These are phyloP conservation scores for Arctia plantaginis DNA, from an alignment of 2,888 invertebrate species.

Conservation along the genomic window DNA sequence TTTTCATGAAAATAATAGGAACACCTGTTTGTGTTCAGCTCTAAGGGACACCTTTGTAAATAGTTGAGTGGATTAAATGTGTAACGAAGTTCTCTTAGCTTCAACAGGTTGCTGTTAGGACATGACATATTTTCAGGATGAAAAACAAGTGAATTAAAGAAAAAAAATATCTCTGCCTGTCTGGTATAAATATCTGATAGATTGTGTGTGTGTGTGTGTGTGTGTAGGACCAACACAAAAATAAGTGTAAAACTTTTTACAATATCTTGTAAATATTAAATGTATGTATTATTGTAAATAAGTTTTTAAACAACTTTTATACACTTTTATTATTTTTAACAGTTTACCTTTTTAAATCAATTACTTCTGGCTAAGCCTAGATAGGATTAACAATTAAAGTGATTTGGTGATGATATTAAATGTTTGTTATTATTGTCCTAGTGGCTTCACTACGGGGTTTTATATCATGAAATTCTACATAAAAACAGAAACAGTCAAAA, in stretches of 20 bases:
- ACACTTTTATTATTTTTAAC: neutral
- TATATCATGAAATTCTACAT: too few species aligned
- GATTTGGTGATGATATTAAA: too few species aligned
- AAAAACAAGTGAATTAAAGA: neutral
- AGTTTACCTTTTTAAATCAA: neutral
- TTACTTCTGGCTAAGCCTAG: too few species aligned
- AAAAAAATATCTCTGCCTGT: neutral
- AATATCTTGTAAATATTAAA: too few species aligned
- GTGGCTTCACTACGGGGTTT: too few species aligned
- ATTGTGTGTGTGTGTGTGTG: too few species aligned
- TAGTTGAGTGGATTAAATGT: slow-evolving; percentile 11
- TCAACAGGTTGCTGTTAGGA: slow-evolving; percentile 12
- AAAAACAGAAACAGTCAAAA: too few species aligned
- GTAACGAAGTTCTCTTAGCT: slow-evolving; percentile 7
- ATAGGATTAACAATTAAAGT: too few species aligned
- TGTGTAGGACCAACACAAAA: neutral
- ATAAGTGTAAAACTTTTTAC: too few species aligned
- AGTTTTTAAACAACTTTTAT: too few species aligned
- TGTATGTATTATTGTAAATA: neutral
- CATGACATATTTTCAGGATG: neutral
- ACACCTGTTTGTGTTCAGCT: slow-evolving; percentile 18
- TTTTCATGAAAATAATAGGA: slow-evolving; percentile 1
- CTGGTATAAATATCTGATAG: neutral
- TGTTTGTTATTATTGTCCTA: too few species aligned
- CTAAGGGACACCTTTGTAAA: slow-evolving; percentile 5